Evolutionary conservation across 2,888 invertebrate species (phyloP), one percentile per base, ranked within the genome.

Genomic region (Nomada ruficornis): DNA sequence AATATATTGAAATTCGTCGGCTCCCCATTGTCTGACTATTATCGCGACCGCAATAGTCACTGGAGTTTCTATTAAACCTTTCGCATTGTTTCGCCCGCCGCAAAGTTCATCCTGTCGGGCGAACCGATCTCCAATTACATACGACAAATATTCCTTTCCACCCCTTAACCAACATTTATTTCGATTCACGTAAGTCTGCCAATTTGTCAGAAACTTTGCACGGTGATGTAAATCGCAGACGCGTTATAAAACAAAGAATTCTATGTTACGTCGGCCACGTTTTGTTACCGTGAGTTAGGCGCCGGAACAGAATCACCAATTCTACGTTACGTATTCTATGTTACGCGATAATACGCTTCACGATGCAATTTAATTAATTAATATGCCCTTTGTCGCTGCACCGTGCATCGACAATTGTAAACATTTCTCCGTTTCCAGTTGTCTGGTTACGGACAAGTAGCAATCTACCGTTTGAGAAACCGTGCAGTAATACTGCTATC

Each of bases 1-100:
- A 57, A 76, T 82, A 76, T 68, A 82, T 81, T 3, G 81, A 70
- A 76, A 76, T 71, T 54, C 36, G 57, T 80, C 63, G 60, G 36
- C 29, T 54, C 20, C n/a, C 72, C 67, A 26, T 68, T 68, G 70
- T n/a, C 26, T n/a, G 47, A 47, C 52, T 67, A 67, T 80, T 75
- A 77, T 72, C 63, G 52, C 52, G 2, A 50, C 82, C 64, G 64
- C 82, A 64, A 68, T 67, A 67, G 62, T 47, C 23, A 36, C 44
- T 36, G 13, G 9, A 26, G 63, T 29, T 54, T 65, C 69, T 55
- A 59, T 70, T 65, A 23, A 55, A 81, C 18, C 64, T 54, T 71
- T 57, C 23, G 47, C 52, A 60, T 67, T 47, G 62, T 75, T 70
- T 59, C 20, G 15, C 10, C 23, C 1, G 0, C 20, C 74, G 52